Evolutionary conservation across 2,113 vertebrate genomes (phyloP).

Genomic region (Propithecus coquereli): DNA sequence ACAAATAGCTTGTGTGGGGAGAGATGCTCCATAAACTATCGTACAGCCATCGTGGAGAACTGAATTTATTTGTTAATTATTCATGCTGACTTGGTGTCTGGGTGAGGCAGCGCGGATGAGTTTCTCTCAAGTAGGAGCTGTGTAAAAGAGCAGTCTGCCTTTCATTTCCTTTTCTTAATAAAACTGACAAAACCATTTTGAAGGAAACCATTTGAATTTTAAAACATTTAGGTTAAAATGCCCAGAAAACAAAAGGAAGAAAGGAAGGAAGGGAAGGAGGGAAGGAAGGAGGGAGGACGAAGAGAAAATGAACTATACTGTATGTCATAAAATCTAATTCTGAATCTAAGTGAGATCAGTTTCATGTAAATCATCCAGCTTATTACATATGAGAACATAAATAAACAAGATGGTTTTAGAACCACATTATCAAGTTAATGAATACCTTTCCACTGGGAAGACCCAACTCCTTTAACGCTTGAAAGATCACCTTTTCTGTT

Average conservation of each 20-base stretch:
- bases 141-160: background rate
- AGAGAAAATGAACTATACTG: background rate
- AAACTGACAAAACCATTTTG: background rate
- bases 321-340: background rate
- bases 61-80: constrained; percentile 1
- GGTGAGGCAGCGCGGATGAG: background rate
- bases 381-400: background rate
- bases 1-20: background rate
- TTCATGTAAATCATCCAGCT: background rate
- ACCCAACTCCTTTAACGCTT: constrained; percentile 97
- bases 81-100: background rate
- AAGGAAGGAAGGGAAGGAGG: background rate
- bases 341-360: background rate
- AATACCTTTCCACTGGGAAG: constrained; percentile 98
- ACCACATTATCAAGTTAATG: background rate
- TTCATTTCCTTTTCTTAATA: background rate
- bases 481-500: constrained; percentile 99
- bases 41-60: background rate
- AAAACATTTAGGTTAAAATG: constrained; percentile 16
- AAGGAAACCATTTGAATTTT: background rate
- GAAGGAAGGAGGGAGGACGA: background rate
- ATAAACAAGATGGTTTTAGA: background rate
- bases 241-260: background rate
- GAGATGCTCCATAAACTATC: background rate
- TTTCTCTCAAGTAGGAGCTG: background rate